Evolutionary conservation across 2,113 vertebrate species (phyloP), one percentile per base, ranked within the genome.

Genomic region (Tonatia bakeri): DNA sequence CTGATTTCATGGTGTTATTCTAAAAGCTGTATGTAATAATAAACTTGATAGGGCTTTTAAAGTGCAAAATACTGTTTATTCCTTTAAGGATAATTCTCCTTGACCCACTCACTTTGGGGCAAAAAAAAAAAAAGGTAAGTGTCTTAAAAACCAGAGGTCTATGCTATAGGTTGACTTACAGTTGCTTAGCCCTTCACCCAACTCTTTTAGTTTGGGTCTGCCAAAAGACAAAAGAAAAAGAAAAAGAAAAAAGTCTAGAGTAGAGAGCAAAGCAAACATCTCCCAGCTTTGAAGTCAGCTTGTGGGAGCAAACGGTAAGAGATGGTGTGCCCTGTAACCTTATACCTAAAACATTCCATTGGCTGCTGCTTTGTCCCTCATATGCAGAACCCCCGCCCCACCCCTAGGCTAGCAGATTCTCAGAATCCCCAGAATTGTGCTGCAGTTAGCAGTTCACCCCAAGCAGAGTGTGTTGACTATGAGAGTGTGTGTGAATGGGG

Each of bases 11-110:
- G 6, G n/a, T 64, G 14, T 54, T 67, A 38, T 73, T 81, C 64
- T 90, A 80, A 80, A 94, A 59, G 16, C 50, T 40, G 4, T 40
- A 36, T 20, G 22, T 11, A 28, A 43, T 69, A n/a, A 64, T 76
- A 88, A 76, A 77, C 64, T 31, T n/a, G 50, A 43, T 28, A 14
- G 31, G 16, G 26, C 81, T 87, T 50, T 10, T 56, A 50, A 72
- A 69, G 28, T 85, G 12, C 7, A 92, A 26, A 91, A 47, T n/a
- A 64, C 16, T 28, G 4, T 50, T n/a, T 59, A 45, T 92, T 47
- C 40, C 84, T 97, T 76, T 84, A 65, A 91, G 47, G 10, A 14
- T 87, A 26, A 65, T 87, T 20, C 36, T 15, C 17, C 93, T 67
- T 84, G 88, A 94, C 38, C 38, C n/a, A 89, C 33, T 90, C 56